Evolutionary conservation across 2,797 vertebrate genomes (phyloP).

Genomic region (Pseudocheirus occidentalis): DNA sequence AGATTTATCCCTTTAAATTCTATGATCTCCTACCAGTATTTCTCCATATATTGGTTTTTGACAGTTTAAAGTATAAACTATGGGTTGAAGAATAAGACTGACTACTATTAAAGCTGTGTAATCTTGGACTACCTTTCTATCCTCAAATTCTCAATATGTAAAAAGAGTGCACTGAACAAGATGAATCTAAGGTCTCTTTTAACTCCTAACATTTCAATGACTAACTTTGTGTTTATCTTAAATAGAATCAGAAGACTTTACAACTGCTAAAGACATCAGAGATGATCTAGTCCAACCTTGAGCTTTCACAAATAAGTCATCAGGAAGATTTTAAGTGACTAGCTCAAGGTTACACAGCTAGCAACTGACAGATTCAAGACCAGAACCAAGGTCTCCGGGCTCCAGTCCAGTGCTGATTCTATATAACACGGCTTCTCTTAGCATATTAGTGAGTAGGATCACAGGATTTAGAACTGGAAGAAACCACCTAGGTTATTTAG

Average conservation of each 20-base stretch:
- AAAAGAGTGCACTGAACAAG: not conserved
- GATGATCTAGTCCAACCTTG: not conserved
- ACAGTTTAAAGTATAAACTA: constrained; percentile 2
- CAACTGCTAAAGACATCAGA: not conserved
- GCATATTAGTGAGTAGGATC: constrained; percentile 20
- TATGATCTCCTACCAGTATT: constrained; percentile 14
- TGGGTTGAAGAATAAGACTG: constrained; percentile 36
- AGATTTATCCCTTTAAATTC: constrained; percentile 26
- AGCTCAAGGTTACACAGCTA: constrained; percentile 48
- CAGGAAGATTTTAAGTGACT: constrained; percentile 42
- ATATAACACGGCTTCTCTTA: constrained; percentile 55
- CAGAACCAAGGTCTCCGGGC: constrained; percentile 55
- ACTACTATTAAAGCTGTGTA: not conserved
- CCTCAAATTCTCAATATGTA: not conserved
- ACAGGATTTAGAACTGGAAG: not conserved
- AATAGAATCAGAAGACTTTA: not conserved
- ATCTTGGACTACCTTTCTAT: not conserved
- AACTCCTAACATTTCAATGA: not conserved
- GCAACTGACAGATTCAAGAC: not conserved
- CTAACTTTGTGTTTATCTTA: not conserved
- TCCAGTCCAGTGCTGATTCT: constrained; percentile 10
- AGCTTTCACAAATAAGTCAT: constrained; percentile 49
- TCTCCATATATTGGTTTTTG: constrained; percentile 28
- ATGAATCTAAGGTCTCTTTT: not conserved
- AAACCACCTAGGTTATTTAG: not conserved